Base-by-base conservation (phyloP, 37 sponge, comb jelly and placozoan genomes). In the Corticium candelabrum region DNA sequence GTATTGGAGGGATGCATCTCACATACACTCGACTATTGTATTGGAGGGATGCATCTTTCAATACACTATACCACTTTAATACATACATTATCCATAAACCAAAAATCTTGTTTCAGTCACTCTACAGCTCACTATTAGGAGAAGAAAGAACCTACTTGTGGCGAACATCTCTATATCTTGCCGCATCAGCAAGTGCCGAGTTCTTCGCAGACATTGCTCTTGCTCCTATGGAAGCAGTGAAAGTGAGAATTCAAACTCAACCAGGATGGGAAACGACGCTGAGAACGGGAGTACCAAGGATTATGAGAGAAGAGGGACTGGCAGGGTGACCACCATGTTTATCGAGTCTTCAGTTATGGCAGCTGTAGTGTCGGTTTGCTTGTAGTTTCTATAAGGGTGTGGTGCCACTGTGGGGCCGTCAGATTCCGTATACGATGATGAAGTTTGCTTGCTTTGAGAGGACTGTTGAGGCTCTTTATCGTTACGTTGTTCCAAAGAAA, bases 341-440 rank as follows among this genome's bases (percentile, higher is more conserved):
- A 4, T 39, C 33, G 1, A 4, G 39, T 75, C 29, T 75, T 3
- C 27, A 11, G 4, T 3, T 15, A 3, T 69, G 72, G 4, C 35
- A 36, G 40, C 7, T 39, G 5, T 29, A 40, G 40, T 38, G 41
- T 76, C 3, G 27, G 40, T 76, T 38, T 40, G 50, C 37, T 41
- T 21, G 0, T 69, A 92, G 94, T 41, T 94, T 97, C 83, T 97
- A 91, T 83, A 97, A 97, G 76, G 99, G 99, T 34, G 85, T 97
- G 30, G 68, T 84, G 3, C 99, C 99, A 31, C 87, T 97, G 43
- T 97, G 99, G 99, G 77, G 90, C 86, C 71, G 99, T 38, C 99
- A 97, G 86, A 97, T 97, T 37, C 99, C 99, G 3, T 97, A 97
- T 91, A 97, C 99, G 15, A 97, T 97, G 99, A 97, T 97, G 99